phyloP scores from a whole-genome alignment of 1,140 invertebrate genomes.

The Alviniconcha marisindica region DNA sequence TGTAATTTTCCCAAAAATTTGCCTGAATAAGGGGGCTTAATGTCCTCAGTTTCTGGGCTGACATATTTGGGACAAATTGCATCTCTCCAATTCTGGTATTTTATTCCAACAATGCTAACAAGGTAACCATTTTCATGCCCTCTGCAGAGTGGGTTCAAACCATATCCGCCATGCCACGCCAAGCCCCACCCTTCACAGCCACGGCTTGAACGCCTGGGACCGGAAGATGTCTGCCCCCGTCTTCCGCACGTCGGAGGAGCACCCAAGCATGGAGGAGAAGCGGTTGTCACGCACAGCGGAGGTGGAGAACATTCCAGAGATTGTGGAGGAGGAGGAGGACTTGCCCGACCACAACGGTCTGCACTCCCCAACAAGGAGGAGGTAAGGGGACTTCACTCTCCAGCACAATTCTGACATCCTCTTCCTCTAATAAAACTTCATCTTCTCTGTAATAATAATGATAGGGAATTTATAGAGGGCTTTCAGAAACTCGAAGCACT shows the following conservation, averaged over 20 bases:
- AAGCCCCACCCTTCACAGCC: neutral
- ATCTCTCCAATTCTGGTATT: neutral
- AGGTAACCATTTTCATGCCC: neutral
- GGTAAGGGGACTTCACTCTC: too few species aligned
- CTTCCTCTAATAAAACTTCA: too few species aligned
- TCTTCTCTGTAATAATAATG: too few species aligned
- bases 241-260: conserved; percentile 43
- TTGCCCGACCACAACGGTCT: neutral
- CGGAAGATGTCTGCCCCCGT: conserved; percentile 68
- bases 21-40: too few species aligned
- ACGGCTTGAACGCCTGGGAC: conserved; percentile 42
- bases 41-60: too few species aligned
- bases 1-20: too few species aligned
- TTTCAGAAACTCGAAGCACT: too few species aligned
- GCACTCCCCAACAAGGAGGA: conserved; percentile 32
- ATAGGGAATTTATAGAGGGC: too few species aligned
- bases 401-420: too few species aligned
- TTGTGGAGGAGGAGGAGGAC: conserved; percentile 48
- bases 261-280: conserved; percentile 43
- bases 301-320: conserved; percentile 71
- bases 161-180: conserved; percentile 4
- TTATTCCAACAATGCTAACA: neutral
- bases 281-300: conserved; percentile 63
- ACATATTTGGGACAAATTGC: neutral
- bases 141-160: neutral